Evolutionary conservation across 2,888 invertebrate genomes (phyloP).

Genomic region (Polymixis flavicincta): DNA sequence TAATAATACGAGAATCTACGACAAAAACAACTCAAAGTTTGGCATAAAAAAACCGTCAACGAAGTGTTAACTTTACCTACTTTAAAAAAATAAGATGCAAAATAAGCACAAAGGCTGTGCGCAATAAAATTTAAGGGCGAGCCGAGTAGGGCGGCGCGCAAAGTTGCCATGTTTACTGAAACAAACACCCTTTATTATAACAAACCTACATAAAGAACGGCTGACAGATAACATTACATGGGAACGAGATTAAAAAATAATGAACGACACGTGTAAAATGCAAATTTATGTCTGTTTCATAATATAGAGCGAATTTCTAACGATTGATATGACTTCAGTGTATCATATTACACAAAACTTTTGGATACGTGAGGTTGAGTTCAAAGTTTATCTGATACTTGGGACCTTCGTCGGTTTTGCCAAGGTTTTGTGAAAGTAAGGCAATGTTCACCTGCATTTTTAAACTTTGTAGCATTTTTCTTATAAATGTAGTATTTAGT

Average conservation of each 20-base stretch:
- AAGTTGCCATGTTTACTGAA: constrained; percentile 38
- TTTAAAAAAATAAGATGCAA: constrained; percentile 9
- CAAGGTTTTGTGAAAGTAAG: constrained; percentile 25
- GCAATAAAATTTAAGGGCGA: constrained; percentile 45
- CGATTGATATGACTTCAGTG: constrained; percentile 28
- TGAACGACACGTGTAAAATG: constrained; percentile 39
- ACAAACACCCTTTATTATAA: constrained; percentile 62
- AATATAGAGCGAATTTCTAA: constrained; percentile 4
- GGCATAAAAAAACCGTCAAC: neutral
- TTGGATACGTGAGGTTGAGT: constrained; percentile 8
- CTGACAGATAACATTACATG: constrained; percentile 62
- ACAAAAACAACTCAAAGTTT: neutral
- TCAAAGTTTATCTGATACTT: constrained; percentile 32
- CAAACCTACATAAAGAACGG: constrained; percentile 54
- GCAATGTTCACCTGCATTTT: constrained; percentile 10
- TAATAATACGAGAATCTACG: neutral
- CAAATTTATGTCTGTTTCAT: constrained; percentile 37
- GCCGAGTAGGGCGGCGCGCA: constrained; percentile 14
- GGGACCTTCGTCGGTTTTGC: constrained; percentile 27
- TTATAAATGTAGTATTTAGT: neutral
- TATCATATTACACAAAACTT: constrained; percentile 38
- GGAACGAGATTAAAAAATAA: constrained; percentile 60
- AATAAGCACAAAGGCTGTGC: constrained; percentile 5
- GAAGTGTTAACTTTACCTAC: neutral
- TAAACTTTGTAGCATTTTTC: constrained; percentile 5